Conservation (phyloP, 2,113 vertebrate species). For the Myiozetetes cayanensis region DNA sequence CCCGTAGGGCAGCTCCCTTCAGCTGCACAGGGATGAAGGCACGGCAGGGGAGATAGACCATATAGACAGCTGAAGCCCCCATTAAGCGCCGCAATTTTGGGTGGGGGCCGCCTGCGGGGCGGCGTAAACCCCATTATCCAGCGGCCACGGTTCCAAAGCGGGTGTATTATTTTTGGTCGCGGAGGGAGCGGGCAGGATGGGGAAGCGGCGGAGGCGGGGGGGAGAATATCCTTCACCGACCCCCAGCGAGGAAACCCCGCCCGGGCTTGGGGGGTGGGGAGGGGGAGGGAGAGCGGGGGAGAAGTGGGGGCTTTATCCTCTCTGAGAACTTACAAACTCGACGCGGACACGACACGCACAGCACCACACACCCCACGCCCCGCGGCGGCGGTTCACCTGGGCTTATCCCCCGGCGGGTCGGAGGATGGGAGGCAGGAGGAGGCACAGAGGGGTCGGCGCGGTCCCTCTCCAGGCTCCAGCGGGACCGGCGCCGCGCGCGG, state of each 20-base stretch:
- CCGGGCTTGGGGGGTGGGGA: background rate
- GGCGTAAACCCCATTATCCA: background rate
- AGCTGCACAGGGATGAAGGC: background rate
- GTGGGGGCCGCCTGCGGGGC: background rate
- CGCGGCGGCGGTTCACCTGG: background rate
- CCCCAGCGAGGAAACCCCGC: background rate
- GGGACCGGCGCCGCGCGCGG: background rate
- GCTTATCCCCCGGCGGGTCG: background rate
- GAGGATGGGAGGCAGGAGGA: background rate
- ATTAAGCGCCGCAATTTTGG: background rate
- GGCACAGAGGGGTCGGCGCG: background rate
- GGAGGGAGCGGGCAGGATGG: background rate
- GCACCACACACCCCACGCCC: background rate
- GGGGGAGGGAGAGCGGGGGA: too few relatives aligned
- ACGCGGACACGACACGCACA: background rate
- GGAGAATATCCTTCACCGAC: background rate
- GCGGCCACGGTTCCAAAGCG: background rate
- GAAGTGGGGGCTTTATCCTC: background rate
- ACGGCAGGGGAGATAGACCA: background rate
- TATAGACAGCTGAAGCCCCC: accelerated
- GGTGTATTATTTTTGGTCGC: background rate
- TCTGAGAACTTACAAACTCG: background rate
- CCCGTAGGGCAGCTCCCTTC: background rate
- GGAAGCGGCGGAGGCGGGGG: background rate
- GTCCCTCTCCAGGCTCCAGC: conserved; percentile 3